These are phyloP conservation scores for Emmelina monodactyla DNA, from an alignment of 2,888 invertebrate species.

Conservation along the genomic window DNA sequence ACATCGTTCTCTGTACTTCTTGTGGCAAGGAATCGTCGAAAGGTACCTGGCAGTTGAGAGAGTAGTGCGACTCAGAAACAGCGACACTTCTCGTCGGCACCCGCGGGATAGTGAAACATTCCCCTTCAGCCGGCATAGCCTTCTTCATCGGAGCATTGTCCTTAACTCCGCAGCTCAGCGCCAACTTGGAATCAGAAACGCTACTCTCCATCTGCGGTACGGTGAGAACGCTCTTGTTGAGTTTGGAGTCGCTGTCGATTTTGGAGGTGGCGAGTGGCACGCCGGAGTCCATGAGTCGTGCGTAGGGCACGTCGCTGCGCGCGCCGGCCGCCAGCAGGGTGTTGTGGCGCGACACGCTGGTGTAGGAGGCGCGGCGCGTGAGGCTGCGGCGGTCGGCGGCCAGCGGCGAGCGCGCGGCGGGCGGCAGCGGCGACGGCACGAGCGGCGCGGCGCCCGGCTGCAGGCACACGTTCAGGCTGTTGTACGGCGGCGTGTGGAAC, in stretches of 20 bases:
- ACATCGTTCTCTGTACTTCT: conserved; percentile 82
- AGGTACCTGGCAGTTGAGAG: conserved; percentile 64
- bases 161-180: conserved; percentile 76
- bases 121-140: conserved; percentile 25
- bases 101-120: conserved; percentile 43
- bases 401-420: conserved; percentile 47
- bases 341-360: conserved; percentile 51
- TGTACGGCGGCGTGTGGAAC: conserved; percentile 90
- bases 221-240: conserved; percentile 64
- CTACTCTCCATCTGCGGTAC: conserved; percentile 78
- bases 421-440: conserved; percentile 52
- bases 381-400: conserved; percentile 45
- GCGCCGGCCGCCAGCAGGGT: conserved; percentile 50
- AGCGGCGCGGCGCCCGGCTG: conserved; percentile 69
- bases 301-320: conserved; percentile 78
- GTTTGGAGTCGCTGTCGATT: conserved; percentile 75
- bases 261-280: conserved; percentile 63
- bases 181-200: conserved; percentile 84
- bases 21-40: conserved; percentile 67
- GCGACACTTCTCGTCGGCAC: conserved; percentile 58
- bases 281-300: conserved; percentile 77
- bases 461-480: conserved; percentile 76
- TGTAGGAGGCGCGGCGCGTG: conserved; percentile 57
- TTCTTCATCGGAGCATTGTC: conserved; percentile 47
- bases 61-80: conserved; percentile 74